Conservation (phyloP, 2,113 vertebrate species). For the Motacilla tschutschensis region DNA sequence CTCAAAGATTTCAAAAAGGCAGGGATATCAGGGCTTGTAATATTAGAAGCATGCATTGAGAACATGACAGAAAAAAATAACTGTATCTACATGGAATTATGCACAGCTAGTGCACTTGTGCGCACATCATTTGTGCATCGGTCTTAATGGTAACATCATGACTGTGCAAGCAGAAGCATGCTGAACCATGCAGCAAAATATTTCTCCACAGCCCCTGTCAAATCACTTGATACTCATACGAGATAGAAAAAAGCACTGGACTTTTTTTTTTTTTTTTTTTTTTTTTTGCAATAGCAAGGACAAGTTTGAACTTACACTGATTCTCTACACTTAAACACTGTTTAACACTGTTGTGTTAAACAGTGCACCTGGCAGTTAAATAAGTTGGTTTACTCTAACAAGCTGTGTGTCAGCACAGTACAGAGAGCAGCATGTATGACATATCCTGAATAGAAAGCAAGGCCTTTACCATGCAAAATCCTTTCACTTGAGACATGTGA, state of each 20-base stretch:
- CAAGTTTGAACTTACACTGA: background rate
- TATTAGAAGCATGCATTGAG: background rate
- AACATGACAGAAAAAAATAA: background rate
- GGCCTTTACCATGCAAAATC: background rate
- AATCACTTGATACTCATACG: background rate
- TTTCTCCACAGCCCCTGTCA: background rate
- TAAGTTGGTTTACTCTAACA: background rate
- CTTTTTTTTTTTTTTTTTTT: background rate
- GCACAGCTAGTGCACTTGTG: background rate
- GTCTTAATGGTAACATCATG: background rate
- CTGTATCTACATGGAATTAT: background rate
- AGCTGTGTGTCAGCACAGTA: background rate
- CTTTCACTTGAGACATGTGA: background rate
- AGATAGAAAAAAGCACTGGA: background rate
- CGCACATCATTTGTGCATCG: background rate
- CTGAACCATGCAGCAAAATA: background rate
- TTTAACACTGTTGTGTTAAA: background rate
- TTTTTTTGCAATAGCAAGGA: background rate
- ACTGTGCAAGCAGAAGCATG: background rate
- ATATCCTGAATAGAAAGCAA: background rate
- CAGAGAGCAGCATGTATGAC: background rate
- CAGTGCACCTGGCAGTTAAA: background rate
- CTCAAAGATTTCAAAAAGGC: background rate
- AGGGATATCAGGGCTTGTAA: background rate
- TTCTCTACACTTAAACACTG: background rate